phyloP scores from a whole-genome alignment of 2,888 invertebrate genomes.

The Keiferia lycopersicella region DNA sequence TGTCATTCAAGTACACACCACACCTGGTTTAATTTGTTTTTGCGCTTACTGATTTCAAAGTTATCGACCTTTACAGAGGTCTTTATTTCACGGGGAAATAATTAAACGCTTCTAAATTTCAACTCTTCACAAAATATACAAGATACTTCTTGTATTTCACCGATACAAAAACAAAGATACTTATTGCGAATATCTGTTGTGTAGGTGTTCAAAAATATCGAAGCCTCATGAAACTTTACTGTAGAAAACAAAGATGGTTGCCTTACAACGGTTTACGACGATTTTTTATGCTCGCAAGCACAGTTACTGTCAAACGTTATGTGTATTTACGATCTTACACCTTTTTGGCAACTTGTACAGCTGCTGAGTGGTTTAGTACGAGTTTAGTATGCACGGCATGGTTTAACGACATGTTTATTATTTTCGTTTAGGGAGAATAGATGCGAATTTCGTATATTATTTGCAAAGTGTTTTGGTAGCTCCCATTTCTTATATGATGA shows the following conservation, averaged over 20 bases:
- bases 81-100: too few relatives aligned
- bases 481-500: too few relatives aligned
- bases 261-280: slow-evolving; percentile 45
- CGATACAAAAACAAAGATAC: background rate
- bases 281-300: slow-evolving; percentile 49
- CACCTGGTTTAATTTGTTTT: too few relatives aligned
- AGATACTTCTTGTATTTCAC: background rate
- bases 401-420: too few relatives aligned
- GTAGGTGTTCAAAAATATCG: slow-evolving; percentile 33
- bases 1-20: too few relatives aligned
- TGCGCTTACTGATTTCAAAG: too few relatives aligned
- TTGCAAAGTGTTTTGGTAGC: too few relatives aligned
- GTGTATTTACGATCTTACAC: slow-evolving; percentile 53
- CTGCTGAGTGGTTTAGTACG: slow-evolving; percentile 25
- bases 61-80: too few relatives aligned
- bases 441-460: too few relatives aligned
- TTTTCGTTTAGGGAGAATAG: too few relatives aligned
- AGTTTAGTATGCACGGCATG: slow-evolving; percentile 34
- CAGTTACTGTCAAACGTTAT: slow-evolving; percentile 46
- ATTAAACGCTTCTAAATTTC: too few relatives aligned
- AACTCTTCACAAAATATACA: background rate
- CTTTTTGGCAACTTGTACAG: slow-evolving; percentile 44
- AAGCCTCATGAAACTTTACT: slow-evolving; percentile 49
- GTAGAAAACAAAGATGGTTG: slow-evolving; percentile 40
- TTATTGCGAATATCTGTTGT: background rate